phyloP scores from a whole-genome alignment of 2,113 vertebrate species.

The rabbit (Oryctolagus cuniculus) region mOryCun1.1 NC_091434.1:99348001-99348500 shows the following conservation, averaged over 20 bases:
- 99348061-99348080: not conserved
- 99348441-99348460: not conserved
- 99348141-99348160: not conserved
- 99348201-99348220: not conserved
- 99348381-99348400: not conserved
- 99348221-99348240: not conserved
- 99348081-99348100: not conserved
- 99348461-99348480: not conserved
- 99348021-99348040: not conserved
- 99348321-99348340: not conserved
- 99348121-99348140: constrained; percentile 1
- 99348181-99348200: not conserved
- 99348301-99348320: not conserved
- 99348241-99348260: not conserved
- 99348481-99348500: not conserved
- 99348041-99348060: not conserved
- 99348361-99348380: not conserved
- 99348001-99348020: not conserved
- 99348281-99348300: not conserved
- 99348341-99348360: not conserved
- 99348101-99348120: not conserved
- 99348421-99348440: rapidly evolving
- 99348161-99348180: no score
- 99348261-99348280: not conserved
- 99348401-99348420: constrained; percentile 11